These are phyloP conservation scores for Melanophora roralis DNA, from an alignment of 2,888 invertebrate species.

Conservation along the genomic window DNA sequence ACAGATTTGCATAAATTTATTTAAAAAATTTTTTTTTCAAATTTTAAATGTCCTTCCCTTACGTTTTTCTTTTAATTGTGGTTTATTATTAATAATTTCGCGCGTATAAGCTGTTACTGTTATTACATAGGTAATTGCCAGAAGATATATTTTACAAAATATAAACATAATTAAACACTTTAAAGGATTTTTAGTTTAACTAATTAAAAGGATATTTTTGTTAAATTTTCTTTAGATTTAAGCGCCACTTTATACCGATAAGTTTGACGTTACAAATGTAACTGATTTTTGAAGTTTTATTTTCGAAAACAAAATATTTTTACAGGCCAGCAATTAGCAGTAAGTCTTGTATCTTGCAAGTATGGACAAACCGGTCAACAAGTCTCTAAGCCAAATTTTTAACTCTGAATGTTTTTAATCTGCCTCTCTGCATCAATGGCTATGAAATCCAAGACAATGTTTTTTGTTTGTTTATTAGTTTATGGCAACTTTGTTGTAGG, in stretches of 20 bases:
- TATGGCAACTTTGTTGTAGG: neutral
- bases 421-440: conserved; percentile 34
- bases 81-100: conserved; percentile 75
- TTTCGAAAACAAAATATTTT: neutral
- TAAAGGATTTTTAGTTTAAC: neutral
- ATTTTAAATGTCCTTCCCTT: conserved; percentile 71
- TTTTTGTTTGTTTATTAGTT: neutral
- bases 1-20: too few species aligned
- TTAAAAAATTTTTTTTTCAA: too few species aligned
- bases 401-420: conserved; percentile 20
- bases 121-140: conserved; percentile 35
- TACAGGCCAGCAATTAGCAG: neutral
- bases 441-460: conserved; percentile 22
- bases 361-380: conserved; percentile 18
- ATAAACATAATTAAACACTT: conserved; percentile 53
- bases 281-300: conserved; percentile 45
- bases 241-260: conserved; percentile 45
- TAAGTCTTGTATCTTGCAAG: neutral
- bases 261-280: conserved; percentile 42
- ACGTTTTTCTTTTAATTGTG: conserved; percentile 78
- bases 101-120: conserved; percentile 67
- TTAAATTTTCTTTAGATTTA: neutral
- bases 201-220: neutral
- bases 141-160: neutral
- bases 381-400: conserved; percentile 10